Conservation (phyloP, 1,140 invertebrate species). For the Vollenhovia emeryi region DNA sequence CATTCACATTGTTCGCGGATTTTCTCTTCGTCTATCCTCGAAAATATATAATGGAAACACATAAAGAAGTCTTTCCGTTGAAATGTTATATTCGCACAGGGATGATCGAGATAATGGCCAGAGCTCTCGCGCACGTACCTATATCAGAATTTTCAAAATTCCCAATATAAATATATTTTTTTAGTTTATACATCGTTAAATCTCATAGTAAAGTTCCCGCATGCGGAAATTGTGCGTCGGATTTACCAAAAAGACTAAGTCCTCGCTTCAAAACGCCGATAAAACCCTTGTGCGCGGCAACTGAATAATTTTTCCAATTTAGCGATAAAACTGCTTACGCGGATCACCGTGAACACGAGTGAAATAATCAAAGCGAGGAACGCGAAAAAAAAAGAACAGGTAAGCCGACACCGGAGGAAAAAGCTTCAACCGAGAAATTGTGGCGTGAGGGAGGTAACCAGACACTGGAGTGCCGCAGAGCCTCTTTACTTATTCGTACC, state of each 20-base stretch:
- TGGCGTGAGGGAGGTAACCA: slow-evolving; percentile 54
- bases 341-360: background rate
- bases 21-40: background rate
- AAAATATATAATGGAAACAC: slow-evolving; percentile 1
- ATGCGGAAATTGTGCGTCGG: background rate
- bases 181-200: slow-evolving; percentile 9
- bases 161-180: background rate
- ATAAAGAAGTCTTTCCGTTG: slow-evolving; percentile 19
- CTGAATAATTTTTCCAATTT: slow-evolving; percentile 33
- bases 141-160: background rate
- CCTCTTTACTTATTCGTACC: slow-evolving; percentile 74
- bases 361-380: slow-evolving; percentile 37
- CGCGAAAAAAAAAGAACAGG: slow-evolving; percentile 1
- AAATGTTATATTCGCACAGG: background rate
- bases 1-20: background rate
- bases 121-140: background rate
- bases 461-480: slow-evolving; percentile 11
- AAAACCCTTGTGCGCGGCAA: background rate
- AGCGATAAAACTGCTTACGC: slow-evolving; percentile 27
- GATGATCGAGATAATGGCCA: background rate
- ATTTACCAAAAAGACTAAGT: background rate
- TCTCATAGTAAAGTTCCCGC: background rate
- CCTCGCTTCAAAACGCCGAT: background rate
- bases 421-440: slow-evolving; percentile 35
- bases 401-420: slow-evolving; percentile 30